phyloP scores from a whole-genome alignment of 2,888 invertebrate genomes.

The Anaspis maculata region DNA sequence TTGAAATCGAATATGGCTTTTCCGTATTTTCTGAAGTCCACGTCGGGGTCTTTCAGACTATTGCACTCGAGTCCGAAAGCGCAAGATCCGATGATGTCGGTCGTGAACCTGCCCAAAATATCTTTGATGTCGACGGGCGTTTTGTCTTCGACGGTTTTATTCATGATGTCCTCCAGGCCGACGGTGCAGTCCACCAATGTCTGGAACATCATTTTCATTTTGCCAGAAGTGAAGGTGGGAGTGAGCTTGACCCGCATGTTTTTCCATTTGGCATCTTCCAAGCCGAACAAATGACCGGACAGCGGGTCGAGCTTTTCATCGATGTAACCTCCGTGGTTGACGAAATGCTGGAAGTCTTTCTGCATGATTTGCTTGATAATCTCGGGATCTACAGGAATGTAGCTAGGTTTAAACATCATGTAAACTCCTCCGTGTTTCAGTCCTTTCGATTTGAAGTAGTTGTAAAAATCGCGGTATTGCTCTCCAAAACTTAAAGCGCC shows the following conservation, averaged over 20 bases:
- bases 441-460: neutral
- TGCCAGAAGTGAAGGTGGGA: conserved; percentile 41
- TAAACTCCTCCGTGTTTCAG: conserved; percentile 12
- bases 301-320: conserved; percentile 32
- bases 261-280: conserved; percentile 39
- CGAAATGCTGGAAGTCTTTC: conserved; percentile 35
- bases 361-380: conserved; percentile 31
- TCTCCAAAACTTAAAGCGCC: neutral
- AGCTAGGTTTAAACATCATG: conserved; percentile 21
- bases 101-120: conserved; percentile 44
- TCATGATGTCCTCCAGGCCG: conserved; percentile 43
- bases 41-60: conserved; percentile 44
- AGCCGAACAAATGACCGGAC: conserved; percentile 24
- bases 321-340: conserved; percentile 26
- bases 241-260: conserved; percentile 37
- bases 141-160: conserved; percentile 24
- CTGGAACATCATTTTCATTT: conserved; percentile 37
- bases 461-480: neutral
- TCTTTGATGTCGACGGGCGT: conserved; percentile 36
- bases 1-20: conserved; percentile 10
- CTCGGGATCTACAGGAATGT: conserved; percentile 32
- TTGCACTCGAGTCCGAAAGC: conserved; percentile 52
- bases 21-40: conserved; percentile 38
- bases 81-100: conserved; percentile 47
- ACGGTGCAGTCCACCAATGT: conserved; percentile 27